A percentile compares a stretch with the other conserved stretches of the same genome.
Conservation (phyloP, 2,888 invertebrate genomes). For the Danaus chrysippus region DNA sequence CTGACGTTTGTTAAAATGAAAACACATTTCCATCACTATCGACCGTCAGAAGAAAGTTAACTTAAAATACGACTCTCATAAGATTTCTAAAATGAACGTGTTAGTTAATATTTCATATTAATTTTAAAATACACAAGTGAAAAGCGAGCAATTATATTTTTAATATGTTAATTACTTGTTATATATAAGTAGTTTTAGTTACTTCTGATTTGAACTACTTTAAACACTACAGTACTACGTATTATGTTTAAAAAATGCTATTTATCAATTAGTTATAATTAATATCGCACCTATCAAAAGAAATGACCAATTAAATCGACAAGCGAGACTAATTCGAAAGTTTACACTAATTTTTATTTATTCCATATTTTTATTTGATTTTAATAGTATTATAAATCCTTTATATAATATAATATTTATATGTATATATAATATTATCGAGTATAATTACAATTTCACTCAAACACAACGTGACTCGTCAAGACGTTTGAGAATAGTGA, state of each 20-base stretch:
- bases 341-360: not conserved
- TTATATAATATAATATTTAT: too few relatives aligned
- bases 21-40: conserved; percentile 28
- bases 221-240: too few relatives aligned
- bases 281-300: not conserved
- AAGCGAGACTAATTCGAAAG: conserved; percentile 1
- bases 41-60: conserved; percentile 31
- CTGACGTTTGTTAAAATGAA: conserved; percentile 21
- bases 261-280: too few relatives aligned
- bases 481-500: conserved; percentile 41
- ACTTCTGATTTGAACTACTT: too few relatives aligned
- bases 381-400: not conserved
- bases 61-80: conserved; percentile 31
- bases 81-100: conserved; percentile 29
- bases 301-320: not conserved
- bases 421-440: not conserved
- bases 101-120: conserved; percentile 9
- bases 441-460: not conserved
- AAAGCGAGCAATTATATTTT: not conserved
- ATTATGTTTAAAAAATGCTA: too few relatives aligned
- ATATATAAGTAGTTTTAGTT: too few relatives aligned
- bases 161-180: too few relatives aligned
- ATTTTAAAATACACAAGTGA: not conserved
- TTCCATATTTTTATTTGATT: not conserved
- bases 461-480: not conserved